These are phyloP conservation scores for Gadopsis marmoratus DNA, from an alignment of 2,797 vertebrate genomes.

Conservation along the genomic window DNA sequence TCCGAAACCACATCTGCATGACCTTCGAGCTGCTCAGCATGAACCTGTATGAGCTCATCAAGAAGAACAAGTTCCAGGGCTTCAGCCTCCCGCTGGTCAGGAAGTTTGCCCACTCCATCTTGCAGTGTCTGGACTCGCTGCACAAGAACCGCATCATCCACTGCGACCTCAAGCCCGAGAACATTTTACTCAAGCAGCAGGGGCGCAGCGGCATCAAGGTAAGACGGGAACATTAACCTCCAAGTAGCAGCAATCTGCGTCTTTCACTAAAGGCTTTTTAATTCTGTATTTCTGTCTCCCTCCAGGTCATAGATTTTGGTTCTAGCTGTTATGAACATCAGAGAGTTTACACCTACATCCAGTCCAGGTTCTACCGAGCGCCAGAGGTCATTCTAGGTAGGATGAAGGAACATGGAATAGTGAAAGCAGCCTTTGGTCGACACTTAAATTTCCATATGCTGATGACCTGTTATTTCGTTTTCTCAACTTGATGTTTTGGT, in stretches of 20 bases:
- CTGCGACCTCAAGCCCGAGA: constrained; percentile 99
- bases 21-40: constrained; percentile 99
- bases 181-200: constrained; percentile 98
- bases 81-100: constrained; percentile 98
- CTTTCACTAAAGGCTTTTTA: not conserved
- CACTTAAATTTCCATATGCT: not conserved
- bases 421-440: not conserved
- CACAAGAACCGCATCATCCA: constrained; percentile 99
- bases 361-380: constrained; percentile 98
- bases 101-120: constrained; percentile 98
- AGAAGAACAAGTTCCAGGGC: constrained; percentile 99
- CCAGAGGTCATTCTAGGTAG: constrained; percentile 96
- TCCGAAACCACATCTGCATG: constrained; percentile 99
- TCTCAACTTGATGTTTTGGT: too few species aligned
- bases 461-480: not conserved
- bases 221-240: not conserved
- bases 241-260: not conserved
- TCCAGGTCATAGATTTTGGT: constrained; percentile 96
- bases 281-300: not conserved
- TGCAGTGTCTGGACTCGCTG: constrained; percentile 97
- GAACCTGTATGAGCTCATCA: constrained; percentile 99
- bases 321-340: constrained; percentile 99
- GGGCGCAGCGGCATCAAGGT: constrained; percentile 98
- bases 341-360: constrained; percentile 99
- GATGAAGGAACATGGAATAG: not conserved